Conservation (phyloP, 1,140 invertebrate species). For the Drosophila pseudoobscura region DNA sequence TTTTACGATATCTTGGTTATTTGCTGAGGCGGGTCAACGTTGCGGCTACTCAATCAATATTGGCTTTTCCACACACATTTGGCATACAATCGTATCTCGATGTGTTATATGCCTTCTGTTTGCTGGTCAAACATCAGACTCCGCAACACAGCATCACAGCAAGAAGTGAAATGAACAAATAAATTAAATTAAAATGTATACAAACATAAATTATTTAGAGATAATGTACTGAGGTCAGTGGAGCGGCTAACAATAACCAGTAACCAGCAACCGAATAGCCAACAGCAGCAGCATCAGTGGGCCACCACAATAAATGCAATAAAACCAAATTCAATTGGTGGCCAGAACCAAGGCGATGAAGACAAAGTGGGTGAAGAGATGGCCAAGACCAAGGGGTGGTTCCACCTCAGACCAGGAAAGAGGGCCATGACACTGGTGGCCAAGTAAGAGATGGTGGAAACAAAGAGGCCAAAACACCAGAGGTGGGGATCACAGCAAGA, state of each 20-base stretch:
- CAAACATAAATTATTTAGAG: constrained; percentile 81
- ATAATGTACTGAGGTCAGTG: constrained; percentile 71
- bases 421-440: background rate
- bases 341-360: constrained; percentile 48
- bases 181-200: constrained; percentile 81
- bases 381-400: background rate
- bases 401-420: too few relatives aligned
- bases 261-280: constrained; percentile 8
- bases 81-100: constrained; percentile 22
- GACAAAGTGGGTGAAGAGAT: background rate
- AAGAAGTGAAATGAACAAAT: constrained; percentile 59
- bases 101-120: constrained; percentile 44
- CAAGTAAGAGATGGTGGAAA: background rate
- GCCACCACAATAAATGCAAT: constrained; percentile 71
- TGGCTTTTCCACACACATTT: constrained; percentile 48
- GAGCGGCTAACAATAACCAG: constrained; percentile 48
- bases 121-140: constrained; percentile 55
- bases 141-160: constrained; percentile 23
- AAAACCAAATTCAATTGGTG: constrained; percentile 78
- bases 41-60: constrained; percentile 77
- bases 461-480: constrained; percentile 3
- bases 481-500: constrained; percentile 9
- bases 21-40: constrained; percentile 58
- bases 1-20: constrained; percentile 71
- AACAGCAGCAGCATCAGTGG: constrained; percentile 14